Evolutionary conservation across 2,797 vertebrate species (phyloP), one percentile per base, ranked within the genome.

Genomic region (Antennarius maculatus): DNA sequence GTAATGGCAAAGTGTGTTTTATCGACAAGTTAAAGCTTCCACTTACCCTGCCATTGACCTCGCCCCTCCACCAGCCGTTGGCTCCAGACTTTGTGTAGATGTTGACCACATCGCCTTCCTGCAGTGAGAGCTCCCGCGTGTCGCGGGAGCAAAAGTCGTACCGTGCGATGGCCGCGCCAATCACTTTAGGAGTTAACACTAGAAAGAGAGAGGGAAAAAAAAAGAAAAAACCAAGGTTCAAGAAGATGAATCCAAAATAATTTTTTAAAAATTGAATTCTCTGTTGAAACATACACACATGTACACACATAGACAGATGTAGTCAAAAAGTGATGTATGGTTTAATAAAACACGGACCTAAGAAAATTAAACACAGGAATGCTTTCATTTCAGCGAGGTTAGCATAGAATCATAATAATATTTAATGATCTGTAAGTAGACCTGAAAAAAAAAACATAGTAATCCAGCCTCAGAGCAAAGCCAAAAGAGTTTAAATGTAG

Each of bases 1-100:
- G 10, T 43, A 13, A 46, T 27, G 11, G 5, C 17, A 34, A 8
- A 34, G 31, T 39, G 37, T 39, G 37, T 39, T 9, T 39, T 8
- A 39, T 39, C 9, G 37, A 39, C 37, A 11, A 11, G 7, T 39
- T 39, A 39, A 39, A 8, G 37, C 37, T 39, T 39, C 37, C 13
- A 14, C 42, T 41, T 86, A 98, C 97, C 95, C 95, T 93, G 86
- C 96, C 94, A 0, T 97, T 97, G 15, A 95, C 95, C 90, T 99
- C 97, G 48, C 97, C 97, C 85, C 96, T 93, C 97, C 97, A 99
- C 97, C 97, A 99, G 88, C 97, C 97, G 15, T 99, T 98, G 0
- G 95, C 95, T 16, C 96, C 96, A 5, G 95, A 91, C 87, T 98
- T 98, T 1, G 95, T 98, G 86, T 97, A 98, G 85, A 99, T 99